phyloP scores from a whole-genome alignment of 1,140 invertebrate species.

The Linepithema humile region DNA sequence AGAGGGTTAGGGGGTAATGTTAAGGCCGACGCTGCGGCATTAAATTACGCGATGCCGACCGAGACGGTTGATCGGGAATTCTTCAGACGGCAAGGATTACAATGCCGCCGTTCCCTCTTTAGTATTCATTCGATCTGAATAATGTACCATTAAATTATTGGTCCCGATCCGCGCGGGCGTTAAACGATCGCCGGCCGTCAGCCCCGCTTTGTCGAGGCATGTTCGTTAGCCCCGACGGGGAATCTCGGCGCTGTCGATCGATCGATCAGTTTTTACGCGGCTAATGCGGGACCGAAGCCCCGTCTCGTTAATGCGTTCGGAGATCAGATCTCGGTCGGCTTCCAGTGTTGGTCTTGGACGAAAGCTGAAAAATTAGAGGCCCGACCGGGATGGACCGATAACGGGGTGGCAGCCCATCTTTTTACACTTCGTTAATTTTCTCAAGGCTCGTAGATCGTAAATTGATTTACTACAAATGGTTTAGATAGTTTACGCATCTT shows the following conservation, averaged over 20 bases:
- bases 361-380: conserved; percentile 22
- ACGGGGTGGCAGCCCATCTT: background rate
- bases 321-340: conserved; percentile 49
- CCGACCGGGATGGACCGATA: background rate
- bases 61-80: conserved; percentile 71
- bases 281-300: background rate
- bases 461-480: background rate
- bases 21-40: conserved; percentile 26
- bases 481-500: background rate
- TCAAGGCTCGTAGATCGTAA: background rate
- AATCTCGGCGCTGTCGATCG: conserved; percentile 8
- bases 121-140: conserved; percentile 77
- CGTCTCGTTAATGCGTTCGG: conserved; percentile 36
- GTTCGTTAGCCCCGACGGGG: conserved; percentile 18
- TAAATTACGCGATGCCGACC: conserved; percentile 61
- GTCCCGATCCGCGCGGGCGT: conserved; percentile 70
- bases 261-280: conserved; percentile 55
- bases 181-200: conserved; percentile 72
- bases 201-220: conserved; percentile 2
- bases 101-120: conserved; percentile 66
- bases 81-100: conserved; percentile 74
- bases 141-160: conserved; percentile 78
- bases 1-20: background rate
- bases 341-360: conserved; percentile 21
- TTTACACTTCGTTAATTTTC: conserved; percentile 17